Base-by-base conservation (phyloP, 2,888 invertebrate species). In the Melipona bicolor region DNA sequence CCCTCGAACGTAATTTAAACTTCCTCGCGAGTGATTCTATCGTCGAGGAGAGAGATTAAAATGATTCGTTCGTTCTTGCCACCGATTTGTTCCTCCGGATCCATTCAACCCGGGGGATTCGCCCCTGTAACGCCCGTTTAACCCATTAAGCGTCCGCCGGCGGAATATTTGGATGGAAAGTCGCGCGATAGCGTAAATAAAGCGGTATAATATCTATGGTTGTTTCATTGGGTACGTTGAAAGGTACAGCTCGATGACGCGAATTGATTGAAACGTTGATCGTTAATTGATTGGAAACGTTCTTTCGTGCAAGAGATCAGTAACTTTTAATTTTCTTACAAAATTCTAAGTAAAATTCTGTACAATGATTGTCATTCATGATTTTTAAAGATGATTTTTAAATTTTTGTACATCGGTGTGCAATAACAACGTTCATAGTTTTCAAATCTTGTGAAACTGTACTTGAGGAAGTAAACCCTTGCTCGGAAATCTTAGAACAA, bases 1-100 rank as follows among this genome's bases (percentile, higher is more conserved):
- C 73, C 87, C 83, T 87, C 85, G 79, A 84, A 89, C 83, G 88
- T 85, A 89, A 89, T 89, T 89, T 89, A 88, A 88, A 89, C 81
- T 89, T 89, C 83, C 78, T 50, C 74, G 64, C 50, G 43, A 27
- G 52, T 52, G 62, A 61, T 81, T 77, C 72, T 67, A 76, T 84
- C 80, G 72, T 64, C 77, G 43, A 43, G 43, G 43, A 43, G 43
- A 65, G 62, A 67, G 77, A 83, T 83, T 83, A 77, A 81, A 83
- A 77, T 70, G 77, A 81, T 83, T 61, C 65, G 74, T 70, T 69
- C 49, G 59, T 69, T 56, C 50, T 74, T 79, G 50, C 27, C 75
- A n/a, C 5, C 54, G 67, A 59, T 68, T 75, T 52, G 61, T 32
- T n/a, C 50, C n/a, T 15, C n/a, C 9, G 43, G 43, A 43, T 43